These are phyloP conservation scores for Corynorhinus townsendii DNA, from an alignment of 2,113 vertebrate genomes.

Conservation along the genomic window DNA sequence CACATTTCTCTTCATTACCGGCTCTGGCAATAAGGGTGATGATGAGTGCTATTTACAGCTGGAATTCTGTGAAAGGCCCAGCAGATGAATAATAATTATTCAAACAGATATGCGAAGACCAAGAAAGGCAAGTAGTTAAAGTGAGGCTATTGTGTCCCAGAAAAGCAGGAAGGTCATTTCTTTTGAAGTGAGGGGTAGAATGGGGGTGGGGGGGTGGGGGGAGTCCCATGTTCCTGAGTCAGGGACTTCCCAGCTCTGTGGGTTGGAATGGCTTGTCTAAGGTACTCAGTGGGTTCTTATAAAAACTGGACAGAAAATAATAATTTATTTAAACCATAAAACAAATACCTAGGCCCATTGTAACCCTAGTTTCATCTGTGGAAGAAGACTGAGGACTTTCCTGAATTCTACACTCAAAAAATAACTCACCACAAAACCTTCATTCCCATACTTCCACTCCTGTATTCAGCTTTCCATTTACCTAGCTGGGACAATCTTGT, in stretches of 20 bases:
- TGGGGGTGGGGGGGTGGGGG: rapidly evolving
- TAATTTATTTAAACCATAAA: not conserved
- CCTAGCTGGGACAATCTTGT: not conserved
- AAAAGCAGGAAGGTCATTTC: not conserved
- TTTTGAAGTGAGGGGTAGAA: not conserved
- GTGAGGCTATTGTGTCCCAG: not conserved
- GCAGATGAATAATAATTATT: conserved; percentile 47
- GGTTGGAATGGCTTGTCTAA: not conserved
- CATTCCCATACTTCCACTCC: not conserved
- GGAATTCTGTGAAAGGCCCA: conserved; percentile 8
- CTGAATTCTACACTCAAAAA: not conserved
- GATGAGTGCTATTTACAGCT: conserved; percentile 39
- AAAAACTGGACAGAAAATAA: not conserved
- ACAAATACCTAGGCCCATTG: not conserved
- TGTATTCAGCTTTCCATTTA: not conserved
- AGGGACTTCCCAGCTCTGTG: not conserved
- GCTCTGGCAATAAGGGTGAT: not conserved
- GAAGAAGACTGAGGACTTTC: not conserved
- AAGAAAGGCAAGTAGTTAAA: not conserved
- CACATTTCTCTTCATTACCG: conserved; percentile 55
- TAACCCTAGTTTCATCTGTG: not conserved
- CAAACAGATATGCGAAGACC: not conserved
- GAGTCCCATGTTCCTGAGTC: not conserved
- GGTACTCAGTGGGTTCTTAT: not conserved
- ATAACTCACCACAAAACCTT: not conserved